phyloP scores from a whole-genome alignment of 2,113 vertebrate species.

The Cyphomyrus plagiostoma region DNA sequence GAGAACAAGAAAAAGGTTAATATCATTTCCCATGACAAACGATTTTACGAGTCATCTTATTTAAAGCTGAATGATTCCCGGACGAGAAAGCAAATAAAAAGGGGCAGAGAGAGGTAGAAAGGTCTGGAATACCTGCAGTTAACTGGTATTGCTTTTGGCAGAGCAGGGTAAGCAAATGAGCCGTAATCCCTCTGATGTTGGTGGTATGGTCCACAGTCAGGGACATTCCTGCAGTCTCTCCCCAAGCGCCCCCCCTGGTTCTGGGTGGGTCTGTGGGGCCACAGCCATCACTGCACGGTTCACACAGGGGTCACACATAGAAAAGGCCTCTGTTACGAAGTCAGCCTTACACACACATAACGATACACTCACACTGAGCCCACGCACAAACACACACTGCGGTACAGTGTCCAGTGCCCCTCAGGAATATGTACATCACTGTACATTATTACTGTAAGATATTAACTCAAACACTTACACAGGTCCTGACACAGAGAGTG shows the following conservation, averaged over 20 bases:
- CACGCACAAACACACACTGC: background rate
- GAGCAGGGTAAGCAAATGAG: conserved; percentile 63
- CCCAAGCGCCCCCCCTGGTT: conserved; percentile 49
- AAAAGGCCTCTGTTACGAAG: background rate
- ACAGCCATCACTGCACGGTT: conserved; percentile 27
- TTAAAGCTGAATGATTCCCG: conserved; percentile 53
- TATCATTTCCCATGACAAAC: conserved; percentile 51
- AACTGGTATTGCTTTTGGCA: conserved; percentile 74
- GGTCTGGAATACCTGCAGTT: conserved; percentile 68
- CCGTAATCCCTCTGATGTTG: conserved; percentile 69
- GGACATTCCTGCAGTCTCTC: conserved; percentile 69
- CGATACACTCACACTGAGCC: background rate
- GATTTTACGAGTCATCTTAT: conserved; percentile 53
- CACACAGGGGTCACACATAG: conserved; percentile 3
- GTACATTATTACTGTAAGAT: background rate
- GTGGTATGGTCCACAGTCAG: conserved; percentile 54
- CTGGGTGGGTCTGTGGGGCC: conserved; percentile 57
- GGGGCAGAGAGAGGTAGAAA: background rate
- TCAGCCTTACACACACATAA: background rate
- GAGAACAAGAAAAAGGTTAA: conserved; percentile 20
- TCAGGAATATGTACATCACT: background rate
- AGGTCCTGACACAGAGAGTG: background rate
- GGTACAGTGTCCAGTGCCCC: too few species aligned
- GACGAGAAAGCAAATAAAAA: background rate
- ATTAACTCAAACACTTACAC: background rate